Evolutionary conservation across 2,797 vertebrate genomes (phyloP).

Genomic region (Myotis planiceps): DNA sequence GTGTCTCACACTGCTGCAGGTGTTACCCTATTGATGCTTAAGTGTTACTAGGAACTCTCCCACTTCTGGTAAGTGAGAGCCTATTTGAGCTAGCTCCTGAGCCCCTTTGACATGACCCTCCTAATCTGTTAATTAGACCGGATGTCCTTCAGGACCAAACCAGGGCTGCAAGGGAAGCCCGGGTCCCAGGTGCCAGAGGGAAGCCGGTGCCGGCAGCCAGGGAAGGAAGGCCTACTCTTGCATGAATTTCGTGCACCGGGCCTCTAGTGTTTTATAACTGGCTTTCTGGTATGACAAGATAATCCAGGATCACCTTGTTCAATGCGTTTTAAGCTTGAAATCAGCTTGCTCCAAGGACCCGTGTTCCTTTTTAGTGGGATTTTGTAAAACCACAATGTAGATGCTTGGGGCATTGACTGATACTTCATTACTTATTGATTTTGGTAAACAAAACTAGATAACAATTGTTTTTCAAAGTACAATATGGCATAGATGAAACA

Average conservation of each 20-base stretch:
- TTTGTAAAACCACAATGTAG: background rate
- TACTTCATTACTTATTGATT: background rate
- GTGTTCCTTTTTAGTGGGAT: background rate
- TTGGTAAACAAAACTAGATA: background rate
- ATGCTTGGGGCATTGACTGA: background rate
- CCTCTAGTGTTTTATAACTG: background rate
- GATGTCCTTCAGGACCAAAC: no score
- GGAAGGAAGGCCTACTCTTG: no score
- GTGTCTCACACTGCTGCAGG: background rate
- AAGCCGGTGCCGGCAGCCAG: no score
- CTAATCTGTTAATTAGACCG: background rate
- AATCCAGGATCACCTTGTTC: background rate
- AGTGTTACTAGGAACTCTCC: background rate
- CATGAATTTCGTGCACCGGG: no score
- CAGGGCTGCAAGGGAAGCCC: no score
- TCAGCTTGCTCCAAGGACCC: background rate
- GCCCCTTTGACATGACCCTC: background rate
- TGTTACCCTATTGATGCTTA: background rate
- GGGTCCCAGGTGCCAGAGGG: no score
- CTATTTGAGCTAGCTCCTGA: background rate
- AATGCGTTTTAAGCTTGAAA: background rate
- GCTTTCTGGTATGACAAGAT: background rate
- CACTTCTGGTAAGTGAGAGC: background rate
- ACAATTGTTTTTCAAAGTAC: slow-evolving; percentile 38
- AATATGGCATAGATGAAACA: slow-evolving; percentile 3